These are phyloP conservation scores for Acromyrmex charruanus DNA, from an alignment of 1,140 invertebrate species.

Conservation along the genomic window DNA sequence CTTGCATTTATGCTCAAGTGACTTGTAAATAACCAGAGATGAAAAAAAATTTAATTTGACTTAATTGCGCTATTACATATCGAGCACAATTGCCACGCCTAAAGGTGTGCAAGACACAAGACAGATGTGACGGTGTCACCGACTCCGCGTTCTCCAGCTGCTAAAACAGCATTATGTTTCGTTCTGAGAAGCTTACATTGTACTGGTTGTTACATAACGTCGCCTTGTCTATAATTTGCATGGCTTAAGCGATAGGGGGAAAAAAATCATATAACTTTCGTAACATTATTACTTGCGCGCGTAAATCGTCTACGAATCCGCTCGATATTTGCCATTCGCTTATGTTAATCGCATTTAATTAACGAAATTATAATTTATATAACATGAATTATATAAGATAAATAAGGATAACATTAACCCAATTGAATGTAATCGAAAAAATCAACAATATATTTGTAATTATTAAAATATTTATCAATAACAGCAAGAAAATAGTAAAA, in stretches of 20 bases:
- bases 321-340: neutral
- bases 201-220: constrained; percentile 38
- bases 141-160: constrained; percentile 45
- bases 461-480: too few species aligned
- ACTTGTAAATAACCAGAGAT: constrained; percentile 24
- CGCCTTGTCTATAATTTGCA: neutral
- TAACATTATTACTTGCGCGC: neutral
- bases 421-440: too few species aligned
- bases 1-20: constrained; percentile 23
- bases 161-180: constrained; percentile 62
- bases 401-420: too few species aligned
- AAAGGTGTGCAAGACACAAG: constrained; percentile 24
- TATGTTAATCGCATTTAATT: constrained; percentile 24
- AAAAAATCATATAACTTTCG: constrained; percentile 7
- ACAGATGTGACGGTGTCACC: constrained; percentile 57
- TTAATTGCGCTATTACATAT: constrained; percentile 68
- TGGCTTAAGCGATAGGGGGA: neutral
- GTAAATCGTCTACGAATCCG: neutral
- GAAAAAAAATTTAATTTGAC: constrained; percentile 58
- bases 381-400: neutral
- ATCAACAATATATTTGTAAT: too few species aligned
- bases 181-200: constrained; percentile 50
- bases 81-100: constrained; percentile 65
- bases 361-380: neutral
- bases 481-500: too few species aligned